Evolutionary conservation across 2,888 invertebrate genomes (phyloP), one percentile per base, ranked within the genome.

Genomic region (Chaetogeoica ovagalla): DNA sequence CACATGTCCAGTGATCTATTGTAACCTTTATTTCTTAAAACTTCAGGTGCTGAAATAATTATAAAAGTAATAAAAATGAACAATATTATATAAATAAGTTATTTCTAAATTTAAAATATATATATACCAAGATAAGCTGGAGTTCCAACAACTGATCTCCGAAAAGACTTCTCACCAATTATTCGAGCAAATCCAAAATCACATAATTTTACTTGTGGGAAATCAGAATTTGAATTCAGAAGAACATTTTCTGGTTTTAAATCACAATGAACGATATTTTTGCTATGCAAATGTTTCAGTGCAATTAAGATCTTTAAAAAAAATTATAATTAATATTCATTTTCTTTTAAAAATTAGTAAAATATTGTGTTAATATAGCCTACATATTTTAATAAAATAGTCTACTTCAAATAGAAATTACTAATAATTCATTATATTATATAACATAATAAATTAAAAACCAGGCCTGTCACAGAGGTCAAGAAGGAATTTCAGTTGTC

Each of bases 171-270:
- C 88, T 99, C 98, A 2, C 99, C 99, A 85, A 99, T 99, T 86
- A 99, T 99, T 84, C 98, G 89, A 11, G 99, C 98, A 88, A 98
- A 99, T 70, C 99, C 99, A 88, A 99, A 99, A 89, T 99, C 99
- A 87, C 98, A 99, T 52, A 99, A 89, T 88, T 99, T 99, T 72
- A 98, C 98, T 89, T 98, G 98, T 57, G 98, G 98, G 87, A 95
- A 97, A 86, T 97, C 96, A 48, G 92, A 91, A 87, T 97, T 95
- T 8, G 96, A 94, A 77, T 96, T 97, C 79, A 99, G 90, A 82
- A 99, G 89, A 43, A 99, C 98, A 88, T 99, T 99, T 88, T 99
- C 99, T 5, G 99, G 99, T 87, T 96, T 96, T 85, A 96, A 88
- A 88, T 96, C 96, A 88, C 99, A 99, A 87, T 99, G 99, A 23